Evolutionary conservation across 35 echinoderm and acorn worm species (phyloP), one percentile per base, ranked within the genome.

Genomic region (Heliocidaris erythrogramma): DNA sequence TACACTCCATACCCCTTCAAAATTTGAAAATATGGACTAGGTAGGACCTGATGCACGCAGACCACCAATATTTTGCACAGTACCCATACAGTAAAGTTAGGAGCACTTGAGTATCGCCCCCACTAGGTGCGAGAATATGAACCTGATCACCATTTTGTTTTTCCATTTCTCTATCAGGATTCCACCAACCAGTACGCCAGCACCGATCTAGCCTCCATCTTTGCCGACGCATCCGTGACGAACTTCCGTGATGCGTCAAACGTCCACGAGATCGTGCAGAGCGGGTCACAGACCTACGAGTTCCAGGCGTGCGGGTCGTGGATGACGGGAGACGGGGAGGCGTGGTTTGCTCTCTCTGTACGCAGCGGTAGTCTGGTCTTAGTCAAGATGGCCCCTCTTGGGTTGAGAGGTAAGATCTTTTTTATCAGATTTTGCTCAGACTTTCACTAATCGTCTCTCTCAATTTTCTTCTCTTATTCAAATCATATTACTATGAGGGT

Each of bases 141-240:
- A 42, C 0, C 0, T 42, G 35, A 42, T 3, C 35, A 42, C 35
- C 35, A 1, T 3, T 42, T 42, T 42, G 35, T 42, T 42, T 42
- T 42, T 42, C 47, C 32, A 49, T 48, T 91, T 86, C 24, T 29
- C 47, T 52, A 49, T 8, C 92, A 98, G 97, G 95, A 98, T 91
- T 12, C 92, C 5, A 93, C n/a, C 65, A n/a, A 94, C 31, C 93
- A 95, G 4, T 61, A 48, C 24, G 5, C 85, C 7, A n/a, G 86
- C 18, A 17, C 85, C 0, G 52, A 96, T 27, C 50, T 97, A 30
- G 95, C 97, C 1, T 99, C 98, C 8, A 96, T 99, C 49, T 99
- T 99, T 94, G 98, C 98, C 48, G 97, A 97, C 48, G 95, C 95
- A 71, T 99, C 98, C 29, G 84, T 99, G 13, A 93, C 98, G 9